These are phyloP conservation scores for Oligia strigilis DNA, from an alignment of 2,888 invertebrate genomes.

Conservation along the genomic window DNA sequence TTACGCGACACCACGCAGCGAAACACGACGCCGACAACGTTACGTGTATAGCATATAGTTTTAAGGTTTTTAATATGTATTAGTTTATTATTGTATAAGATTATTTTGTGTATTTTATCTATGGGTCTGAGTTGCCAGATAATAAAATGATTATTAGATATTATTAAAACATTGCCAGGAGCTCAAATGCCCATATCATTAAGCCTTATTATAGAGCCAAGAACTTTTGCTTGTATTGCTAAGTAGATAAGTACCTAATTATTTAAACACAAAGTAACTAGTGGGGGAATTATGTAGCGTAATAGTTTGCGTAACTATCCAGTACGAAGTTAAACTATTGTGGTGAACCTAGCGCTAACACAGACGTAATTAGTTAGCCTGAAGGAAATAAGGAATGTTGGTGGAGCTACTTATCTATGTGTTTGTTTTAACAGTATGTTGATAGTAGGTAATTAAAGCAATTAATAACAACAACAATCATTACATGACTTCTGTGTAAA, in stretches of 20 bases:
- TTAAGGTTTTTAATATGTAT: too few species aligned
- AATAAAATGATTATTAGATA: too few species aligned
- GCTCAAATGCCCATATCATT: neutral
- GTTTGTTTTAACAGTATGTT: conserved; percentile 8
- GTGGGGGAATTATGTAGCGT: conserved; percentile 27
- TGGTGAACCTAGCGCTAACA: conserved; percentile 48
- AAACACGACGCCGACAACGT: too few species aligned
- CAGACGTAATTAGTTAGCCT: conserved; percentile 47
- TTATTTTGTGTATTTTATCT: too few species aligned
- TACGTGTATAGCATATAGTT: too few species aligned
- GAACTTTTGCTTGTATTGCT: neutral
- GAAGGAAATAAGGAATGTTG: conserved; percentile 36
- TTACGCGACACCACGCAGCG: too few species aligned
- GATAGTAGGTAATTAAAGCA: neutral
- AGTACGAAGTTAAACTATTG: conserved; percentile 48
- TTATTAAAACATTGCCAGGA: too few species aligned
- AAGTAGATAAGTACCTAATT: conserved; percentile 18
- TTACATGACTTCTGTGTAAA: neutral
- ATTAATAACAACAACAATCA: neutral
- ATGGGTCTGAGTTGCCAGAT: too few species aligned
- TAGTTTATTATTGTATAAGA: too few species aligned
- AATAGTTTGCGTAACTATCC: conserved; percentile 49
- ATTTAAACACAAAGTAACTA: conserved; percentile 32
- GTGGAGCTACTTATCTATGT: neutral
- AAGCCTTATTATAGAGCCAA: neutral